phyloP scores from a whole-genome alignment of 2,888 invertebrate genomes.

The Cryptocheilus praepositus region DNA sequence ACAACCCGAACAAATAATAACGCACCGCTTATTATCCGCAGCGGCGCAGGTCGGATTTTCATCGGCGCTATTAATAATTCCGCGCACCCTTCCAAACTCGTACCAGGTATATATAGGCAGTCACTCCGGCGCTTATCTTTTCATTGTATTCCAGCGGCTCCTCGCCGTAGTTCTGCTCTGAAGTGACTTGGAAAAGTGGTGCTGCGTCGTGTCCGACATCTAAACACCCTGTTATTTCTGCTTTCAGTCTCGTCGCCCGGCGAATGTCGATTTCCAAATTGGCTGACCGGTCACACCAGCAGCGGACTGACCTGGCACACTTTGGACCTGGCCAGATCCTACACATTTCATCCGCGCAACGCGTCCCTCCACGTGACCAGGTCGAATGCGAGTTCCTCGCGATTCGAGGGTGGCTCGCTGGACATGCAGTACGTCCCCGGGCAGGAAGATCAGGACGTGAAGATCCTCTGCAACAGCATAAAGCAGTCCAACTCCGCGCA shows the following conservation, averaged over 20 bases:
- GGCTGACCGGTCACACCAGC: conserved; percentile 85
- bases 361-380: conserved; percentile 84
- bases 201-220: too few relatives aligned
- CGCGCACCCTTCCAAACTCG: too few relatives aligned
- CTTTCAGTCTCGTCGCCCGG: conserved; percentile 82
- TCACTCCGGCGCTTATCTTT: too few relatives aligned
- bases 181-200: too few relatives aligned
- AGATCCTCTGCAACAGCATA: conserved; percentile 71
- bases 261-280: conserved; percentile 90
- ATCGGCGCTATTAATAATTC: too few relatives aligned
- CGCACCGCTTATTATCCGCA: too few relatives aligned
- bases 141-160: too few relatives aligned
- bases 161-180: too few relatives aligned
- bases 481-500: conserved; percentile 70
- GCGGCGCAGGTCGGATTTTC: too few relatives aligned
- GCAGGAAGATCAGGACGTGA: conserved; percentile 71
- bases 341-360: conserved; percentile 89
- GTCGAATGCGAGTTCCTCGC: conserved; percentile 67
- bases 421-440: conserved; percentile 67
- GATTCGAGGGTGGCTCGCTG: conserved; percentile 60
- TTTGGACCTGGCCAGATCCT: conserved; percentile 89
- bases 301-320: conserved; percentile 84
- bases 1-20: too few relatives aligned
- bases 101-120: too few relatives aligned
- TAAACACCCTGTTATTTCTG: background rate